Base-by-base conservation (phyloP, 2,888 invertebrate genomes). In the Drosophila subquinaria region DNA sequence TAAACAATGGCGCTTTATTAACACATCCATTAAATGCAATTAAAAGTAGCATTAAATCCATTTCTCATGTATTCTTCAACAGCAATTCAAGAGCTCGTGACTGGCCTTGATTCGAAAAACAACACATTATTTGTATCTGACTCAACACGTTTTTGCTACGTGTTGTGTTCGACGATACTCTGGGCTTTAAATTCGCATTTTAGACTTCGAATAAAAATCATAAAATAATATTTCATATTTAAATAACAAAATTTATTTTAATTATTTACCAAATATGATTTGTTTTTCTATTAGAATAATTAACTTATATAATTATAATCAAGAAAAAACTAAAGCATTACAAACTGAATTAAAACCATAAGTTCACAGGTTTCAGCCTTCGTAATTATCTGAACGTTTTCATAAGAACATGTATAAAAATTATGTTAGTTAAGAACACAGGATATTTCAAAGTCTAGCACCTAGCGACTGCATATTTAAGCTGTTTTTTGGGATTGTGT, bases 21-120 rank as follows among this genome's bases (percentile, higher is more conserved):
- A 60, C 67, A 38, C 64, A 30, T 4, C 20, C 62, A 62, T 77
- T 67, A 59, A 71, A 45, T 56, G 67, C 78, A 64, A 74, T 78
- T 70, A 64, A 74, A 69, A 60, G 51, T 11, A 36, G 8, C 65
- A 69, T 73, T 65, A 51, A 73, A 65, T 50, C 51, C 47, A 45
- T 42, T 50, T 36, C 40, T 52, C 52, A 17, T 60, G 30, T 50
- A 15, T 59, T 66, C 43, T 65, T 61, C 53, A 57, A 64, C 69
- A 45, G 4, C 45, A 70, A 66, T 27, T 52, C 42, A 57, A 38
- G 51, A 56, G 42, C 59, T 51, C 4, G 9, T 43, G 1, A 27
- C 51, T 74, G 50, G 35, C 33, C 45, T 55, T 42, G 51, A 30
- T 51, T 27, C 40, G 23, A 45, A 23, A 13, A 50, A 27, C 4